Evolutionary conservation across 2,797 vertebrate genomes (phyloP), one percentile per base, ranked within the genome.

Genomic region (Alcedo atthis): DNA sequence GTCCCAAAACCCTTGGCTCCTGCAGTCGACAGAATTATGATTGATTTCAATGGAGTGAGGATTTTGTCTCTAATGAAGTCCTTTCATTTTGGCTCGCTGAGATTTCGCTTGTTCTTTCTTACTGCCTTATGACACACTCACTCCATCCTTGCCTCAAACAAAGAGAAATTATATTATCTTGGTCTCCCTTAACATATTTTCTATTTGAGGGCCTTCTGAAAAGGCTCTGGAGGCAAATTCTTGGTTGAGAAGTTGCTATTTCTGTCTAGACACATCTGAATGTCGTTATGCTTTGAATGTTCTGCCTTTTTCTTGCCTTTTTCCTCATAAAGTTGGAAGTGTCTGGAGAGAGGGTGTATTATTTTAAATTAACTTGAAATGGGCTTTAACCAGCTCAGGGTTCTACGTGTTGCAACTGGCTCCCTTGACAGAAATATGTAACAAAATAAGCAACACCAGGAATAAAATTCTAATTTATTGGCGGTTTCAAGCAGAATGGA

Each of bases 261-360:
- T 96, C 71, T 96, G 91, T 62, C 75, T 80, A 68, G 76, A 90
- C 90, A 76, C 90, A 94, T 96, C 93, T 94, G 96, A 96, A 85
- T 78, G 81, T 82, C 14, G 32, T 94, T 93, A 85, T 0, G 7
- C 84, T 94, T 78, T 93, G 86, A 82, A 78, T 89, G 61, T 80
- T 67, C 83, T 54, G 87, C 54, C n/a, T 14, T 55, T 55, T 55
- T 32, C 85, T 96, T 75, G 88, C 79, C 49, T 9, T 87, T 92
- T 77, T 70, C 89, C 82, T 85, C 81, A 86, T 71, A 21, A 45
- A 78, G 88, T 89, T 80, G 78, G 61, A 93, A 15, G 81, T 90
- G 81, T 68, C 88, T 40, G 71, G 84, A 75, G 87, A 88, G 92
- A 71, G 78, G 13, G 28, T 1, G 5, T 43, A 51, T 82, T 70